These are phyloP conservation scores for Melospiza georgiana DNA, from an alignment of 2,113 vertebrate species.

Conservation along the genomic window DNA sequence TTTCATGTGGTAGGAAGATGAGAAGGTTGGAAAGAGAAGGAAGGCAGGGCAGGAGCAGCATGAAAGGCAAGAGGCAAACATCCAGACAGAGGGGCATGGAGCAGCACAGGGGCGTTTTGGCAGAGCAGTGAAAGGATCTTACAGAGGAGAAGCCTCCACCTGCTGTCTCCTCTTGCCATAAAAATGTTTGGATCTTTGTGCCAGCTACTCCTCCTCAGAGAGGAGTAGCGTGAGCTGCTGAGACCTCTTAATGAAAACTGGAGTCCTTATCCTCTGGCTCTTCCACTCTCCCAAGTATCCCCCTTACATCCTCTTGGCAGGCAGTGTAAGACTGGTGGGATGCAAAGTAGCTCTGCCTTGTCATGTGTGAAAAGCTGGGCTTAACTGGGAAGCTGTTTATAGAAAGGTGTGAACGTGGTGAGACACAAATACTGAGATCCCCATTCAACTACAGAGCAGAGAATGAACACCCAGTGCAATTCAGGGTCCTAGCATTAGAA, in stretches of 20 bases:
- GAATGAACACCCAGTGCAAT: not conserved
- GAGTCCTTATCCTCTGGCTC: not conserved
- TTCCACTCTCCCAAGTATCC: not conserved
- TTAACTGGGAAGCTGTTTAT: not conserved
- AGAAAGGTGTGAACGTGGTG: not conserved
- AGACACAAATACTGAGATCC: not conserved
- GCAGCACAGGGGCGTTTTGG: not conserved
- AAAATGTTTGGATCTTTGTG: not conserved
- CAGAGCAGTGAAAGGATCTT: not conserved
- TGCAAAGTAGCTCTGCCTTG: not conserved
- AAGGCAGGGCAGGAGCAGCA: not conserved
- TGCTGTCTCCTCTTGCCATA: not conserved
- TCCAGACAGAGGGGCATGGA: accelerated
- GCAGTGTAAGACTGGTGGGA: not conserved
- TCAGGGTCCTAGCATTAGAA: not conserved
- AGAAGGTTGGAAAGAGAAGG: not conserved
- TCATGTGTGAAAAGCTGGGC: not conserved
- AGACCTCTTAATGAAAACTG: not conserved
- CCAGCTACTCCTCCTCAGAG: not conserved
- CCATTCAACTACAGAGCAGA: not conserved
- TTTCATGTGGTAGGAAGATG: not conserved
- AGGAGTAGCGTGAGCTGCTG: not conserved
- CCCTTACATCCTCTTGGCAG: not conserved
- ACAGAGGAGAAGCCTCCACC: not conserved
- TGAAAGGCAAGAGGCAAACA: not conserved